Percentiles rank a stretch among this genome's conserved stretches.
These are phyloP conservation scores for Morpho helenor DNA, from an alignment of 2,888 invertebrate genomes.

Conservation along the genomic window DNA sequence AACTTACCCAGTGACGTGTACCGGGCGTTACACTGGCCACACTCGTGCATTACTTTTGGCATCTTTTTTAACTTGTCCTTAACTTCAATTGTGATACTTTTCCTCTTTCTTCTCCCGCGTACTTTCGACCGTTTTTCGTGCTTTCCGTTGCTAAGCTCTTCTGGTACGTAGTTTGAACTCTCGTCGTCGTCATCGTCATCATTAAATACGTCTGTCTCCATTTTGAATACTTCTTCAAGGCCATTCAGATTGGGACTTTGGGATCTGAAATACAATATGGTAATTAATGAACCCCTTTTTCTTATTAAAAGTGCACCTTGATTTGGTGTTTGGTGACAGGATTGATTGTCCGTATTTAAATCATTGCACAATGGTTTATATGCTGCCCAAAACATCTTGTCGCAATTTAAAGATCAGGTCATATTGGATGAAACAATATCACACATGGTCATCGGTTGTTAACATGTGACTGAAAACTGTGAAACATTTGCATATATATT, in stretches of 20 bases:
- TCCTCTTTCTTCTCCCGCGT: slow-evolving; percentile 11
- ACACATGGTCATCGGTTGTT: too few species aligned
- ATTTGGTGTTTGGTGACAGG: too few species aligned
- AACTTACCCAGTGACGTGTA: slow-evolving; percentile 56
- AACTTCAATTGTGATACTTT: slow-evolving; percentile 8
- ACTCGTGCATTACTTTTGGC: slow-evolving; percentile 51
- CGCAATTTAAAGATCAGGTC: too few species aligned
- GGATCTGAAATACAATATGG: slow-evolving; percentile 18
- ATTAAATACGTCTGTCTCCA: slow-evolving; percentile 45
- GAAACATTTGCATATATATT: too few species aligned
- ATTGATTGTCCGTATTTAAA: too few species aligned
- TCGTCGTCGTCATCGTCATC: slow-evolving; percentile 52
- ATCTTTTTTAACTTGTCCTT: slow-evolving; percentile 29
- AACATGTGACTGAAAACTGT: too few species aligned
- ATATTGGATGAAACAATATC: too few species aligned
- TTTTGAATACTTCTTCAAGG: slow-evolving; percentile 29
- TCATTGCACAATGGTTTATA: too few species aligned
- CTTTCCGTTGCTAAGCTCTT: slow-evolving; percentile 31
- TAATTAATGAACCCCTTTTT: too few species aligned
- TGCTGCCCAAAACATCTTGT: too few species aligned
- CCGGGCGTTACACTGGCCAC: slow-evolving; percentile 63
- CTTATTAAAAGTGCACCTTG: too few species aligned
- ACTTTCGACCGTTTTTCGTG: slow-evolving; percentile 23
- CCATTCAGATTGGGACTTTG: slow-evolving; percentile 26
- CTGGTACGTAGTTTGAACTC: slow-evolving; percentile 38